Percentiles rank a stretch among this genome's conserved stretches.
phyloP scores from a whole-genome alignment of 2,797 vertebrate genomes.

The Bryconaethiops microstoma region DNA sequence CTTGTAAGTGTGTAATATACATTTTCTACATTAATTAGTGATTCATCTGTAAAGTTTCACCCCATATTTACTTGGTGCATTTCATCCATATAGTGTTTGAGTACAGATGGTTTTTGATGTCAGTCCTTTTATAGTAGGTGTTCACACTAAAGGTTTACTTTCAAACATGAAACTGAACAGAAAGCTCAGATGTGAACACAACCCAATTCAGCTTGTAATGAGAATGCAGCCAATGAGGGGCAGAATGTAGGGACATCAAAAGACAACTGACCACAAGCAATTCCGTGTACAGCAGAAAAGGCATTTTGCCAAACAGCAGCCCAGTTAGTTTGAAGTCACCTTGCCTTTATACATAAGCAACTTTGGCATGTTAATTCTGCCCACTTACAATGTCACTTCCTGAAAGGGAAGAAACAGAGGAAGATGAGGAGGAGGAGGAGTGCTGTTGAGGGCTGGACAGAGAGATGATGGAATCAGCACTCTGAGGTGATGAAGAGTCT shows the following conservation, averaged over 20 bases:
- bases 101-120: too few relatives aligned
- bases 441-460: slow-evolving; percentile 86
- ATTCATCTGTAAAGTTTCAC: too few relatives aligned
- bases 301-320: neutral
- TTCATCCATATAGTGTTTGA: too few relatives aligned
- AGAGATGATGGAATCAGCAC: slow-evolving; percentile 84
- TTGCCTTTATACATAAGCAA: neutral
- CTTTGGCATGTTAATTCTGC: neutral
- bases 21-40: too few relatives aligned
- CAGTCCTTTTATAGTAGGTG: too few relatives aligned
- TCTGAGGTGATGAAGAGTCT: slow-evolving; percentile 82
- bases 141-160: too few relatives aligned
- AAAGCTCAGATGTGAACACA: too few relatives aligned
- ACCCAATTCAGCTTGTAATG: too few relatives aligned
- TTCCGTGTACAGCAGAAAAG: neutral
- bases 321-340: neutral
- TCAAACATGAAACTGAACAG: too few relatives aligned
- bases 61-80: too few relatives aligned
- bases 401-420: slow-evolving; percentile 93
- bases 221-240: neutral
- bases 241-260: neutral
- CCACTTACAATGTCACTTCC: slow-evolving; percentile 91
- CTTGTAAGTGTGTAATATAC: too few relatives aligned
- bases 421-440: slow-evolving; percentile 80
- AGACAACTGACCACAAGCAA: neutral